Conservation (phyloP, 2,888 invertebrate genomes). For the Hetaerina titia region DNA sequence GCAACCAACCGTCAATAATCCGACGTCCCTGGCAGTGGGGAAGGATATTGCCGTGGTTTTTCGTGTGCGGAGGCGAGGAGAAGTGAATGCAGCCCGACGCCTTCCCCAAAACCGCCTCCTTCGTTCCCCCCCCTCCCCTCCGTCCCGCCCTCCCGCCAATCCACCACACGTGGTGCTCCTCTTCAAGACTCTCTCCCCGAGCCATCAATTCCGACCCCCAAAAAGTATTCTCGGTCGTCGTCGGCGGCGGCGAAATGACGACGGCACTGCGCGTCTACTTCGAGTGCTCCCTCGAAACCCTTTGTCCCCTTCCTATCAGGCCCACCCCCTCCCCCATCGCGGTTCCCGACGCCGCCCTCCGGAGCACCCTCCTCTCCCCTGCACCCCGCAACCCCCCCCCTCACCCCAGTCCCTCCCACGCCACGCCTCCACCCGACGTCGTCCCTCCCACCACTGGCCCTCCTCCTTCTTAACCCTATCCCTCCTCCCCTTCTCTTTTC, state of each 20-base stretch:
- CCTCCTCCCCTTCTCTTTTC: background rate
- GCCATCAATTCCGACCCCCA: constrained; percentile 5
- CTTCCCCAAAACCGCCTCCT: background rate
- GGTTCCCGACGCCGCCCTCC: background rate
- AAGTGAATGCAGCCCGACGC: background rate
- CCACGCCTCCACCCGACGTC: background rate
- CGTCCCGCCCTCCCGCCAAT: background rate
- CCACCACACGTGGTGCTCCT: background rate
- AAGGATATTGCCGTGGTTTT: background rate
- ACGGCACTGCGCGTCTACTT: background rate
- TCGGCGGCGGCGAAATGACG: background rate
- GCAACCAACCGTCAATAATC: background rate
- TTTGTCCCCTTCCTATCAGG: background rate
- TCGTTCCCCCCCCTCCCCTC: no score
- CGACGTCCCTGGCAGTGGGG: background rate
- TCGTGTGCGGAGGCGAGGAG: background rate
- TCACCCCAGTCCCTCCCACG: background rate
- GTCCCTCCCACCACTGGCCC: background rate
- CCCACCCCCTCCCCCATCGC: background rate
- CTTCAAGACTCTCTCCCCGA: background rate
- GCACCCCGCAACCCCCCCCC: background rate
- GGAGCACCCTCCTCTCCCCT: background rate
- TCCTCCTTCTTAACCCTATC: background rate
- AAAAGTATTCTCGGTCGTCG: background rate
- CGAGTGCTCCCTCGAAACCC: background rate